Percentiles rank a stretch among this genome's conserved stretches.
Evolutionary conservation across 2,888 invertebrate genomes (phyloP).

Genomic region (Latrodectus hesperus): DNA sequence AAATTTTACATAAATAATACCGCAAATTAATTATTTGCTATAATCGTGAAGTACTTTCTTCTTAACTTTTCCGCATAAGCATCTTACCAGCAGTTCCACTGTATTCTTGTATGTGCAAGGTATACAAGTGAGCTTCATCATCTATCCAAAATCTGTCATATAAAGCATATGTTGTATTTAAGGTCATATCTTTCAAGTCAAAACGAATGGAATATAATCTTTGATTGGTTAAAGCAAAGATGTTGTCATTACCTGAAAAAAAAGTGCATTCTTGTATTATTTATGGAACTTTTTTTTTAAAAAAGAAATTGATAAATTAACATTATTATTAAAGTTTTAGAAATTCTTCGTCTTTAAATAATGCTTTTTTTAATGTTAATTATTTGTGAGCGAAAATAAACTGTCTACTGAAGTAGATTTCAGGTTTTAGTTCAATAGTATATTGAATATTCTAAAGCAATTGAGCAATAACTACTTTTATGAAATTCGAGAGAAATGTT

Average conservation of each 20-base stretch:
- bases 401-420: not conserved
- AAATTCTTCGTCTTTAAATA: not conserved
- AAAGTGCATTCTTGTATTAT: too few species aligned
- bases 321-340: not conserved
- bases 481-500: too few species aligned
- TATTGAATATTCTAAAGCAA: too few species aligned
- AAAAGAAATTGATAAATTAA: not conserved
- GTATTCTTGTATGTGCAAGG: slow-evolving; percentile 80
- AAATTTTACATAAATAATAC: too few species aligned
- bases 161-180: slow-evolving; percentile 79
- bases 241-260: slow-evolving; percentile 85
- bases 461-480: too few species aligned
- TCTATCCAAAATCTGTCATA: slow-evolving; percentile 82
- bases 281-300: not conserved
- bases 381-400: not conserved
- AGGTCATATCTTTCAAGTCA: slow-evolving; percentile 93
- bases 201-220: slow-evolving; percentile 90
- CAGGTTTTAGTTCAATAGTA: too few species aligned
- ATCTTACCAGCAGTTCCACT: slow-evolving; percentile 79
- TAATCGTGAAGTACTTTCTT: not conserved
- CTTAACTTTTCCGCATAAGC: not conserved
- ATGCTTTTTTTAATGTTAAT: not conserved
- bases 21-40: too few species aligned
- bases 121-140: slow-evolving; percentile 80
- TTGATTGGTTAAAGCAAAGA: slow-evolving; percentile 93